A percentile compares a stretch with the other conserved stretches of the same genome.
These are phyloP conservation scores for Phymanthus crucifer DNA, from an alignment of 92 coral and sea anemone genomes.

Conservation along the genomic window DNA sequence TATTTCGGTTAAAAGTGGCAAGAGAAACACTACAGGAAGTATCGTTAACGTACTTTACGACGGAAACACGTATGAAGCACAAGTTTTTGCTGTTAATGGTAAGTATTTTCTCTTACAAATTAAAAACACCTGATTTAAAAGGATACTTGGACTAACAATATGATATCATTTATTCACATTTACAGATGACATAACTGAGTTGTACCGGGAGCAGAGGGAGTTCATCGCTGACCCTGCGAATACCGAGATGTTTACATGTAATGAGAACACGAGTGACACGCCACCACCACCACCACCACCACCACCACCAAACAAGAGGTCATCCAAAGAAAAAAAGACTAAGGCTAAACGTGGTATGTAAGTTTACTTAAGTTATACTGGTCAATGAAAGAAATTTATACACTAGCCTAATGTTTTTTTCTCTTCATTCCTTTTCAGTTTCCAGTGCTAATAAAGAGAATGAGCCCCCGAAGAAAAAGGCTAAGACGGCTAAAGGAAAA, in stretches of 20 bases:
- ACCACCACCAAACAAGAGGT: slow-evolving; percentile 4
- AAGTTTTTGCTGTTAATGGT: slow-evolving; percentile 38
- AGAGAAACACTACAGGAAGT: slow-evolving; percentile 24
- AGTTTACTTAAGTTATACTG: neutral
- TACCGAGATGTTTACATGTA: neutral
- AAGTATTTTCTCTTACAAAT: slow-evolving; percentile 1
- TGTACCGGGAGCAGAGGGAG: slow-evolving; percentile 12
- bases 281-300: too few relatives aligned
- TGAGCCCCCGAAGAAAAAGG: slow-evolving; percentile 14
- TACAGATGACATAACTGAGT: slow-evolving; percentile 3
- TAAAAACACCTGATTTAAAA: neutral
- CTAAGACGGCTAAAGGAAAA: neutral
- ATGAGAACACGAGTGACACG: neutral
- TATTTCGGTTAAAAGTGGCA: slow-evolving; percentile 21
- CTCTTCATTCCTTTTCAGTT: neutral
- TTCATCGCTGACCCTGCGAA: slow-evolving; percentile 11
- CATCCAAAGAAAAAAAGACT: slow-evolving; percentile 6
- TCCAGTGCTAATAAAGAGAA: slow-evolving; percentile 27
- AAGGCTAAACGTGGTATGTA: slow-evolving; percentile 10
- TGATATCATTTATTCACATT: slow-evolving; percentile 3
- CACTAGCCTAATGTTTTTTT: neutral
- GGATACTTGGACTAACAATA: neutral
- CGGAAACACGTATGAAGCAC: slow-evolving; percentile 33
- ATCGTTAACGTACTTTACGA: slow-evolving; percentile 32
- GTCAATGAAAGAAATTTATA: too few relatives aligned